Percentiles rank a stretch among this genome's conserved stretches.
Evolutionary conservation across 2,113 vertebrate species (phyloP).

Genomic region (Nothocercus nigrocapillus): DNA sequence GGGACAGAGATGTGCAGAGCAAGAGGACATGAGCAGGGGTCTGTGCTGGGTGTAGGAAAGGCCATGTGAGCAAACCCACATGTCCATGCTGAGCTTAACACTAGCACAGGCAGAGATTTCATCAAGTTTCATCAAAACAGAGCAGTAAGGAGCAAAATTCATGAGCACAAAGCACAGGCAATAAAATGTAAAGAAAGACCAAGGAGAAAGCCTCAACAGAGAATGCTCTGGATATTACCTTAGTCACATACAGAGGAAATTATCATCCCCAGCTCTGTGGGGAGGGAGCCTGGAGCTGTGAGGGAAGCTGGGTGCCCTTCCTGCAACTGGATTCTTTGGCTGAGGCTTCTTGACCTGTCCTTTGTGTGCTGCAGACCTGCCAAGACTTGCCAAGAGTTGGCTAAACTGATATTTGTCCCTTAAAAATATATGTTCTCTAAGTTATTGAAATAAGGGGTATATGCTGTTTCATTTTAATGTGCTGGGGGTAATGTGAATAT

Average conservation of each 20-base stretch:
- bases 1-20: background rate
- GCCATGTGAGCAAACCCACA: background rate
- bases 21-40: background rate
- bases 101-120: background rate
- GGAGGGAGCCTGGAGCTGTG: background rate
- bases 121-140: background rate
- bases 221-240: conserved; percentile 23
- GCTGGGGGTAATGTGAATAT: background rate
- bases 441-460: conserved; percentile 24
- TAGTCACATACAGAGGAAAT: background rate
- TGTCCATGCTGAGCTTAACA: background rate
- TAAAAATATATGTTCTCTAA: conserved; percentile 36
- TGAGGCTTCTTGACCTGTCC: conserved; percentile 4
- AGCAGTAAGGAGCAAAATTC: background rate
- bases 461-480: conserved; percentile 16
- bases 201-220: conserved; percentile 9
- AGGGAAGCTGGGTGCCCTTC: background rate
- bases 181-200: conserved; percentile 16
- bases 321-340: background rate
- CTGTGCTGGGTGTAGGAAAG: background rate
- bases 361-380: background rate
- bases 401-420: background rate
- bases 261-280: background rate
- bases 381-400: conserved; percentile 47
- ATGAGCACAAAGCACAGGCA: conserved; percentile 8